Conservation (phyloP, 2,113 vertebrate species). For the Strigops habroptila region DNA sequence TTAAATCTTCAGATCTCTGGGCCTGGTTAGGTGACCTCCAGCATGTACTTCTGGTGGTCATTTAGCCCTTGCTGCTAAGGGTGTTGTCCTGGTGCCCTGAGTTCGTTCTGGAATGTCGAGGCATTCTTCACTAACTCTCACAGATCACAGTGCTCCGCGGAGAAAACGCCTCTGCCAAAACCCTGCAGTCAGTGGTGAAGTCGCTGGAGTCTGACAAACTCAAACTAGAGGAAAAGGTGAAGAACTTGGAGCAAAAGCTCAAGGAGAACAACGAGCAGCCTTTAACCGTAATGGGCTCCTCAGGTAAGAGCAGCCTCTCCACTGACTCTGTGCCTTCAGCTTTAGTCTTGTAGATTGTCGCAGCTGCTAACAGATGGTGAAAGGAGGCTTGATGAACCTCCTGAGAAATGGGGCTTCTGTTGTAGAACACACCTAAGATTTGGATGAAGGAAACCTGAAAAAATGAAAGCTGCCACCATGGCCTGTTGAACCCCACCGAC, state of each 20-base stretch:
- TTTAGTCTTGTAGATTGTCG: neutral
- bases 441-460: neutral
- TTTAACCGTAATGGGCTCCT: conserved; percentile 27
- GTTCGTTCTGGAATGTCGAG: neutral
- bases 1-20: neutral
- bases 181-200: conserved; percentile 81
- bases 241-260: conserved; percentile 84
- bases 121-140: neutral
- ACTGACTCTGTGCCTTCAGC: neutral
- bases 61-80: neutral
- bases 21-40: neutral
- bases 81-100: neutral
- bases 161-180: conserved; percentile 82
- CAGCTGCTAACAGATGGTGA: neutral
- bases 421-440: neutral
- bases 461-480: fast-evolving
- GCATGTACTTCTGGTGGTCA: neutral
- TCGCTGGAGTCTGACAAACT: conserved; percentile 86
- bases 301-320: conserved; percentile 58
- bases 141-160: conserved; percentile 82
- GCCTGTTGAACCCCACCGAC: neutral
- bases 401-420: neutral
- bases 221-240: conserved; percentile 84
- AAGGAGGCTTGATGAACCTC: neutral
- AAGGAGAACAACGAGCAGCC: conserved; percentile 73